Conservation (phyloP, 1,140 invertebrate genomes). For the Drepana arcuata region DNA sequence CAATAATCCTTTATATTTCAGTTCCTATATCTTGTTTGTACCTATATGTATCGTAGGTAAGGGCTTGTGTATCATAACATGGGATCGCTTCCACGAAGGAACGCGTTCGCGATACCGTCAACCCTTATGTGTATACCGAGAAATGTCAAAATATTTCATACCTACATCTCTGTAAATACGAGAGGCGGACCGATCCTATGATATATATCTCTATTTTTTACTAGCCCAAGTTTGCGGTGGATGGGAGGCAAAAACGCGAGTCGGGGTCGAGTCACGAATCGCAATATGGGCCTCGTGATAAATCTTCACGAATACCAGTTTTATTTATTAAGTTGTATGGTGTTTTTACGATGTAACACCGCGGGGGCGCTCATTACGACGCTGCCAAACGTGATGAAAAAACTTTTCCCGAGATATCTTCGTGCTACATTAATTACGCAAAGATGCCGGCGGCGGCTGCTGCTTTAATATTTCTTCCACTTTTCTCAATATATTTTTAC, state of each 20-base stretch:
- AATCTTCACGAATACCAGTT: conserved; percentile 63
- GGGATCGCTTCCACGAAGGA: conserved; percentile 40
- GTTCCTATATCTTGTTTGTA: conserved; percentile 2
- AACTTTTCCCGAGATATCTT: conserved; percentile 59
- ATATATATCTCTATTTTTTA: conserved; percentile 56
- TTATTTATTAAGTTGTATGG: conserved; percentile 70
- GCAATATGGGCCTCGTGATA: conserved; percentile 53
- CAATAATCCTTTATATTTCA: conserved; percentile 5
- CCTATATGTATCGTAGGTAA: conserved; percentile 8
- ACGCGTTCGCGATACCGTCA: conserved; percentile 20
- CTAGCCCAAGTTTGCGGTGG: conserved; percentile 18
- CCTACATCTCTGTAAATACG: conserved; percentile 33
- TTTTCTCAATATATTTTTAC: conserved; percentile 45
- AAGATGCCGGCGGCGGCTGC: no score
- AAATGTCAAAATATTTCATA: conserved; percentile 67
- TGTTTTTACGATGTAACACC: conserved; percentile 58
- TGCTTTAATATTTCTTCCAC: conserved; percentile 38
- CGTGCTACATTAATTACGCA: conserved; percentile 64
- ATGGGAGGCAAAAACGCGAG: conserved; percentile 32
- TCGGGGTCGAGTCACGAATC: conserved; percentile 35
- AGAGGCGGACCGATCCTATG: conserved; percentile 36
- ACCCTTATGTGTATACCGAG: conserved; percentile 33
- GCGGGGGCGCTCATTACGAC: conserved; percentile 55
- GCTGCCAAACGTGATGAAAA: conserved; percentile 49
- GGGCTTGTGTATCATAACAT: conserved; percentile 15